Percentiles rank a stretch among this genome's conserved stretches.
These are phyloP conservation scores for Drosophila diplacantha DNA, from an alignment of 2,888 invertebrate species.

Conservation along the genomic window DNA sequence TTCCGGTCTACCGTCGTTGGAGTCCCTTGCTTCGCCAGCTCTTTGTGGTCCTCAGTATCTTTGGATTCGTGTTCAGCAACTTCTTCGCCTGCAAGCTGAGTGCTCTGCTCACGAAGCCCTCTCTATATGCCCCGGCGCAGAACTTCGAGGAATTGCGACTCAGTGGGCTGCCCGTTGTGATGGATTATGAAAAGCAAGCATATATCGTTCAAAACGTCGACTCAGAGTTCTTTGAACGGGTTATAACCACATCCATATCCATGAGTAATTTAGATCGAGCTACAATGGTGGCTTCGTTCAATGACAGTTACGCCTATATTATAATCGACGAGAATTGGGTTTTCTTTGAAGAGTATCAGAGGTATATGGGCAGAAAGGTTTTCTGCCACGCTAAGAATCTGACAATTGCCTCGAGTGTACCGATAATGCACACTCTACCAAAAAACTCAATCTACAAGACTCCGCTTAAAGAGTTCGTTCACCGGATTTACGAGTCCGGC, in stretches of 20 bases:
- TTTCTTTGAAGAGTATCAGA: not conserved
- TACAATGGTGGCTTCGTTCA: not conserved
- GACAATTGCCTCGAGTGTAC: not conserved
- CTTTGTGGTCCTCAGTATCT: constrained; percentile 34
- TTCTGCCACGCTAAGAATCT: not conserved
- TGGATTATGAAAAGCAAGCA: not conserved
- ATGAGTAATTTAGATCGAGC: not conserved
- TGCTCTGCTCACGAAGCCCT: constrained; percentile 28
- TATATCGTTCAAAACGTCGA: not conserved
- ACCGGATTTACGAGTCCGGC: not conserved
- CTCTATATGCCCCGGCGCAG: not conserved
- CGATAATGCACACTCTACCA: not conserved
- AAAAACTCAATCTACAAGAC: not conserved
- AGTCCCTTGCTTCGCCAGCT: constrained; percentile 31
- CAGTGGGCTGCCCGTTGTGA: not conserved
- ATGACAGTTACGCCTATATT: not conserved
- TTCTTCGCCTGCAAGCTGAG: constrained; percentile 36
- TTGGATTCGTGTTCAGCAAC: constrained; percentile 29
- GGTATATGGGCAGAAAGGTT: not conserved
- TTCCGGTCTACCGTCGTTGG: constrained; percentile 5
- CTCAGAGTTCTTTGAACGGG: not conserved
- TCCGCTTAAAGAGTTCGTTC: not conserved
- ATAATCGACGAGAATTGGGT: not conserved
- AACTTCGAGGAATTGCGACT: not conserved
- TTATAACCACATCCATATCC: not conserved